Evolutionary conservation across 1,140 invertebrate genomes (phyloP).

Genomic region (Panagrolaimus sp.): DNA sequence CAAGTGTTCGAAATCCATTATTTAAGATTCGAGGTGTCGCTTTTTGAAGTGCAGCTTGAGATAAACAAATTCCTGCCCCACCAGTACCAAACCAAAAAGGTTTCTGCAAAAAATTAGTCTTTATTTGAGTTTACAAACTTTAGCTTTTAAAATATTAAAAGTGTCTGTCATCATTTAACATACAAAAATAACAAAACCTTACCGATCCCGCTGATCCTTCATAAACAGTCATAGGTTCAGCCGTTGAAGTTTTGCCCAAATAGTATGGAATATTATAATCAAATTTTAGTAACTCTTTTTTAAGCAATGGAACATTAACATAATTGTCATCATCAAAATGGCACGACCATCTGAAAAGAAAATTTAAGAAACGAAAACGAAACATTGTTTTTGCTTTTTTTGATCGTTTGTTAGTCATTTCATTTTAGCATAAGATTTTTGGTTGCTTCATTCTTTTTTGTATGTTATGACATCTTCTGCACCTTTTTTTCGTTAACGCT

Average conservation of each 20-base stretch:
- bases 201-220: background rate
- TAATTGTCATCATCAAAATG: conserved; percentile 99
- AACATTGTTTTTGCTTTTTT: too few species aligned
- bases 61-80: conserved; percentile 93
- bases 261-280: conserved; percentile 87
- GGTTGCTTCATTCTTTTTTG: too few species aligned
- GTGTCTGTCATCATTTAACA: background rate
- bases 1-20: conserved; percentile 83
- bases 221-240: background rate
- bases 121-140: background rate
- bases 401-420: too few species aligned
- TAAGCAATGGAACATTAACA: conserved; percentile 80
- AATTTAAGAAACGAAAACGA: background rate
- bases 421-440: too few species aligned
- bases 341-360: conserved; percentile 80
- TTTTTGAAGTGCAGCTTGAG: conserved; percentile 67
- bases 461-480: too few species aligned
- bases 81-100: conserved; percentile 94
- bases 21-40: conserved; percentile 76
- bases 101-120: background rate
- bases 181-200: background rate
- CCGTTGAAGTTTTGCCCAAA: conserved; percentile 82
- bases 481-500: too few species aligned
- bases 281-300: conserved; percentile 75
- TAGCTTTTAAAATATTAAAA: too few species aligned